These are phyloP conservation scores for Progne subis DNA, from an alignment of 2,113 vertebrate species.

Conservation along the genomic window DNA sequence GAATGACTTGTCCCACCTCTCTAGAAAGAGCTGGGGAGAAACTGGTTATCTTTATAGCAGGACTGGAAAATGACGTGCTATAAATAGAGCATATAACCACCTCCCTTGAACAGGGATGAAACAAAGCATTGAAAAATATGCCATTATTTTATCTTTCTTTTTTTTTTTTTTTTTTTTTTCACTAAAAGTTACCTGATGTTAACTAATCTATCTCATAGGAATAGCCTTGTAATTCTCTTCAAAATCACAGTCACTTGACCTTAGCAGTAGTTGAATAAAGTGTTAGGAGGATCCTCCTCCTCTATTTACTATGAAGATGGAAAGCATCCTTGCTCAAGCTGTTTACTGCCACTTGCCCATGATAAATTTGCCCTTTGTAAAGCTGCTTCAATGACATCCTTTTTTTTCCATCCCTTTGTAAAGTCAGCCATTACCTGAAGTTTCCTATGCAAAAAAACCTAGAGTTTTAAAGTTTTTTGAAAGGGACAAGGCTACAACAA, in stretches of 20 bases:
- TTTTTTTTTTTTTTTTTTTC: neutral
- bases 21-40: neutral
- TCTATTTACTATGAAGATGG: neutral
- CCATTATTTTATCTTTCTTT: neutral
- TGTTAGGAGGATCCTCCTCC: neutral
- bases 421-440: neutral
- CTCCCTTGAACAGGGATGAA: neutral
- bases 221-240: neutral
- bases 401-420: neutral
- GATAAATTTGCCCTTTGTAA: neutral
- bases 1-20: neutral
- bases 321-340: neutral
- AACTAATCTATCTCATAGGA: neutral
- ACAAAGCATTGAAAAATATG: neutral
- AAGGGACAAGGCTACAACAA: neutral
- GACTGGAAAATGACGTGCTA: neutral
- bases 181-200: neutral
- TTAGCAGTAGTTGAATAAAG: neutral
- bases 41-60: neutral
- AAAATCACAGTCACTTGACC: neutral
- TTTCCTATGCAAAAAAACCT: neutral
- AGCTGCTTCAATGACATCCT: neutral
- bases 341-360: neutral
- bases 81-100: neutral
- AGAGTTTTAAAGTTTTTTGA: neutral